Base-by-base conservation (phyloP, 2,888 invertebrate species). In the Drosophila seclusa region DNA sequence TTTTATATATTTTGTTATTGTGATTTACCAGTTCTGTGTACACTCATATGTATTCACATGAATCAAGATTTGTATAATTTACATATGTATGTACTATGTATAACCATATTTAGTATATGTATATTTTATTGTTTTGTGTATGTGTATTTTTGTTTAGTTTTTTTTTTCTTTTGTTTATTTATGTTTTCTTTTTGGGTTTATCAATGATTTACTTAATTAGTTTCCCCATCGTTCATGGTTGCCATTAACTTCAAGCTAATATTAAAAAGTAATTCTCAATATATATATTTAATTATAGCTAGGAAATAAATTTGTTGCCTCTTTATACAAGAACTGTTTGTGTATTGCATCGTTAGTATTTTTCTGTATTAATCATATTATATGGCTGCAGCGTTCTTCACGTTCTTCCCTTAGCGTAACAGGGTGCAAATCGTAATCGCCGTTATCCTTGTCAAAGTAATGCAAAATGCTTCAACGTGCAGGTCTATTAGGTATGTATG, bases 261-360 rank as follows among this genome's bases (percentile, higher is more conserved):
- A 82, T 89, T 87, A 83, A 89, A 90, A 90, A 90, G 82, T 90
- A 86, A 82, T 83, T 64, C 82, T 87, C 78, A 69, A 78, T 84
- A 81, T 53, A 81, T 53, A 55, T 80, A 79, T 82, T 86, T 78
- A 83, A 68, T 75, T 76, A 84, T 83, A 89, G 78, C 87, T 90
- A 90, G 78, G 80, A 80, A 83, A 78, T 87, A 76, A 79, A 81
- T 78, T 82, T 67, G 74, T 75, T 81, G 74, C 69, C 75, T 75
- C 78, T 87, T 88, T 83, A 75, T 88, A 87, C 83, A 83, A 77
- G 83, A 82, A 83, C 78, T 82, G 60, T 83, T 68, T 74, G 61
- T 72, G 65, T 83, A 72, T 79, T 63, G 61, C 45, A 24, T 73
- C 66, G 27, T 45, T 52, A 58, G 68, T 61, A 65, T 62, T 50